phyloP scores from a whole-genome alignment of 2,888 invertebrate species.

The Sicus ferrugineus region DNA sequence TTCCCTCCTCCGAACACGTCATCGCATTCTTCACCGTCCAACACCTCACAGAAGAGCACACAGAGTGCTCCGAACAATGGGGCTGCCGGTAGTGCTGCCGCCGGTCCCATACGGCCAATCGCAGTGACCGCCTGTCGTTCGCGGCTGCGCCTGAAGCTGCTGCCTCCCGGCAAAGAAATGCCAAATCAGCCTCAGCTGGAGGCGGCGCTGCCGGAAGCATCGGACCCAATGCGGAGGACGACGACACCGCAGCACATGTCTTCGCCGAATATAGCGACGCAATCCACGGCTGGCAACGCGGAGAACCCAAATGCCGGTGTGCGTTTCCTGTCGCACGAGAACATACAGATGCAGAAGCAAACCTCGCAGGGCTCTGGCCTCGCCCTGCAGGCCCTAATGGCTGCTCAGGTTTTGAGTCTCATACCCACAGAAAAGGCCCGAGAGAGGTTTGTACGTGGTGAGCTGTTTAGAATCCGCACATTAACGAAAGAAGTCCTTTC shows the following conservation, averaged over 20 bases:
- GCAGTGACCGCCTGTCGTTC: conserved; percentile 64
- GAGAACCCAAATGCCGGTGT: conserved; percentile 46
- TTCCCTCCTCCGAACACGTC: conserved; percentile 47
- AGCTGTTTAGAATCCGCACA: background rate
- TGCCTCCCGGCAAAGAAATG: conserved; percentile 60
- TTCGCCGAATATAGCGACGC: conserved; percentile 62
- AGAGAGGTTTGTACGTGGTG: conserved; percentile 68
- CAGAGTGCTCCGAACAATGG: conserved; percentile 47
- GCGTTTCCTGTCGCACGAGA: conserved; percentile 61
- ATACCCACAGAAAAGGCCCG: conserved; percentile 84
- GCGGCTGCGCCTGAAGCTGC: conserved; percentile 59
- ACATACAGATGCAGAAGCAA: conserved; percentile 55
- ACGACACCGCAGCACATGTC: conserved; percentile 63
- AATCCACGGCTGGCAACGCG: conserved; percentile 44
- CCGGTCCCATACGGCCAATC: conserved; percentile 60
- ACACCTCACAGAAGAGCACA: conserved; percentile 56
- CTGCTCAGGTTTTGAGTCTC: conserved; percentile 81
- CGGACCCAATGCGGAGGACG: conserved; percentile 49
- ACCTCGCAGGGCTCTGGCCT: conserved; percentile 48
- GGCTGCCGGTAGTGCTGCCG: background rate
- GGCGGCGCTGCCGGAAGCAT: conserved; percentile 12
- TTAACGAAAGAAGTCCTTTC: conserved; percentile 30
- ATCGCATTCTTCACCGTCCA: conserved; percentile 58
- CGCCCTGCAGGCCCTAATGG: conserved; percentile 77
- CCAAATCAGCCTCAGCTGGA: conserved; percentile 39